Evolutionary conservation across 1,140 invertebrate species (phyloP).

Genomic region (Trissolcus basalis): DNA sequence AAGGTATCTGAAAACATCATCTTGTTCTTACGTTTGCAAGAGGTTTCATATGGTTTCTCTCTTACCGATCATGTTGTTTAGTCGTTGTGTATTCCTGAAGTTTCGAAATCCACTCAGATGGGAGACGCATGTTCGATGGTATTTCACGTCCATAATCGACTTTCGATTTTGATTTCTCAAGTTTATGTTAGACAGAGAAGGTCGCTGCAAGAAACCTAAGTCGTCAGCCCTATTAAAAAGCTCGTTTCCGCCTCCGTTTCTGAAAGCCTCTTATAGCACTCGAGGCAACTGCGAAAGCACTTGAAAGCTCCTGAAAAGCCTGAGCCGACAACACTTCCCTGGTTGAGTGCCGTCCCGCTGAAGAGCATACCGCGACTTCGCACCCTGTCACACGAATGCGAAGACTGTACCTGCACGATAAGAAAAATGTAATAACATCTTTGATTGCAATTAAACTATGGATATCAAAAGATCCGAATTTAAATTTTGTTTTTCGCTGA

Average conservation of each 20-base stretch:
- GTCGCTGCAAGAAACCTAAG: constrained; percentile 60
- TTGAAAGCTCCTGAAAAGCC: constrained; percentile 77
- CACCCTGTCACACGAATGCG: constrained; percentile 71
- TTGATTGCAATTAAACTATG: constrained; percentile 10
- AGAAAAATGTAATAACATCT: constrained; percentile 17
- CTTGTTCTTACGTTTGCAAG: too few species aligned
- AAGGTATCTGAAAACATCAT: too few species aligned
- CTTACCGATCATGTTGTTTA: too few species aligned
- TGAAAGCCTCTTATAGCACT: constrained; percentile 77
- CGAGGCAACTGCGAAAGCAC: constrained; percentile 77
- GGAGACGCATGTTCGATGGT: constrained; percentile 17
- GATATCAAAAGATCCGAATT: neutral
- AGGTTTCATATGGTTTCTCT: too few species aligned
- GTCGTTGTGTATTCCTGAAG: too few species aligned
- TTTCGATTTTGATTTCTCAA: constrained; percentile 53
- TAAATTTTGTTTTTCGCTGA: too few species aligned
- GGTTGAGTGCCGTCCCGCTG: constrained; percentile 72
- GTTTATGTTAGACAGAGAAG: constrained; percentile 41
- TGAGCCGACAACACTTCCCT: constrained; percentile 75
- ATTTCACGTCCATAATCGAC: constrained; percentile 45
- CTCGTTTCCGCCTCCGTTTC: constrained; percentile 76
- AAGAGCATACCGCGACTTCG: constrained; percentile 68
- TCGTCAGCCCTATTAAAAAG: constrained; percentile 77
- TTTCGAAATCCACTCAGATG: too few species aligned
- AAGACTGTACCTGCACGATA: constrained; percentile 24